Evolutionary conservation across 2,888 invertebrate species (phyloP), one percentile per base, ranked within the genome.

Genomic region (Eupithecia tripunctaria): DNA sequence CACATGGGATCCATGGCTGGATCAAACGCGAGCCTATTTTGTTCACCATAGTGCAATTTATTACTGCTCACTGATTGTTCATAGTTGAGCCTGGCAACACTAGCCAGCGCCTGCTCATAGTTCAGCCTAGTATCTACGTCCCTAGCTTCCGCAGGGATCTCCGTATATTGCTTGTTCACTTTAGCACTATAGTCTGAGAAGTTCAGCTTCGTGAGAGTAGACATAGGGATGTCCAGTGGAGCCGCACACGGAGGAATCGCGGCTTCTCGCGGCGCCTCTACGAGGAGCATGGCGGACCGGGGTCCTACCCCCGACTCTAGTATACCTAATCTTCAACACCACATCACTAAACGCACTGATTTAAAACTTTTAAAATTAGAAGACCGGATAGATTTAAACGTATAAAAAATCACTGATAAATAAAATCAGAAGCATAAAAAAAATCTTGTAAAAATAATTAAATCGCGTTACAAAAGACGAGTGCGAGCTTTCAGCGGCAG

Each of bases 251-350:
- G 91, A 78, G 93, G 93, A 90, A 96, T 96, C 92, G 96, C 96
- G 88, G 96, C 96, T 94, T 97, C 97, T 89, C 96, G 96, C 85
- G 96, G 96, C 86, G 96, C 94, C 95, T 96, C 96, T 92, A 97
- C 96, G 88, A 97, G 95, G 91, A 97, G 96, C 97, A 97, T 97
- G 91, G 95, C 95, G 92, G 95, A 90, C 91, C 88, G 91, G 89
- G 92, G 93, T 91, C 87, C 89, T 84, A 86, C 82, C 83, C 84
- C 85, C 84, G 84, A 67, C 59, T 60, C 69, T 74, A 73, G 67
- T 69, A 36, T 63, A 63, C 32, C 62, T 14, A 68, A 73, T 64
- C 59, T 86, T 90, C 82, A 89, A 86, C 86, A 88, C 85, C 85
- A 86, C 91, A 90, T 91, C 82, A 85, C 86, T 84, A 85, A 74